These are phyloP conservation scores for Drosophila aff. DNA, from an alignment of 1,140 invertebrate genomes.

Conservation along the genomic window DNA sequence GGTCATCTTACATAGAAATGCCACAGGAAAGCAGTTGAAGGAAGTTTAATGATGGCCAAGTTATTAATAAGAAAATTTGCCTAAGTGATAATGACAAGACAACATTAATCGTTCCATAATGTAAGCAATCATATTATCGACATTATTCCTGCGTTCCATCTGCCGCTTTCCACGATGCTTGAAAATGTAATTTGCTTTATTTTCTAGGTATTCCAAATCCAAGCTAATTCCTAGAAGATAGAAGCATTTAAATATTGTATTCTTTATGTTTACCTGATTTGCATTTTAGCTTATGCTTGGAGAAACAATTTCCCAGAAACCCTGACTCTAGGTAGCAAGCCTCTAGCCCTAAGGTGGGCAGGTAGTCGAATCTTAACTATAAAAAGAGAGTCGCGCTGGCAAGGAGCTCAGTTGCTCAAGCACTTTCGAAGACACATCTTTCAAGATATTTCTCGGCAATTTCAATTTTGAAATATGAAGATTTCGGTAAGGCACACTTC, in stretches of 20 bases:
- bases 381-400: not conserved
- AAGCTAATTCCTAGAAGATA: not conserved
- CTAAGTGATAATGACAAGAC: not conserved
- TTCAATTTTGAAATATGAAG: not conserved
- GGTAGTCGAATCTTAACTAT: not conserved
- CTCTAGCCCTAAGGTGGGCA: not conserved
- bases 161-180: not conserved
- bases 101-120: too few relatives aligned
- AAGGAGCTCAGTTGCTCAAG: not conserved
- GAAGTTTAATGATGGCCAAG: not conserved
- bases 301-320: not conserved
- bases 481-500: not conserved
- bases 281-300: too few relatives aligned
- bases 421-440: not conserved
- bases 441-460: not conserved
- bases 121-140: not conserved
- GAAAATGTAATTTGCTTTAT: not conserved
- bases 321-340: not conserved
- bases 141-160: not conserved
- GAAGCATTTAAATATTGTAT: not conserved
- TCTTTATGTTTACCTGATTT: not conserved
- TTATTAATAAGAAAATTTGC: not conserved
- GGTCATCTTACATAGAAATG: slow-evolving; percentile 8
- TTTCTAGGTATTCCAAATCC: not conserved
- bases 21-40: not conserved